Conservation (phyloP, 2,797 vertebrate species). For the Psittacula derbiana region DNA sequence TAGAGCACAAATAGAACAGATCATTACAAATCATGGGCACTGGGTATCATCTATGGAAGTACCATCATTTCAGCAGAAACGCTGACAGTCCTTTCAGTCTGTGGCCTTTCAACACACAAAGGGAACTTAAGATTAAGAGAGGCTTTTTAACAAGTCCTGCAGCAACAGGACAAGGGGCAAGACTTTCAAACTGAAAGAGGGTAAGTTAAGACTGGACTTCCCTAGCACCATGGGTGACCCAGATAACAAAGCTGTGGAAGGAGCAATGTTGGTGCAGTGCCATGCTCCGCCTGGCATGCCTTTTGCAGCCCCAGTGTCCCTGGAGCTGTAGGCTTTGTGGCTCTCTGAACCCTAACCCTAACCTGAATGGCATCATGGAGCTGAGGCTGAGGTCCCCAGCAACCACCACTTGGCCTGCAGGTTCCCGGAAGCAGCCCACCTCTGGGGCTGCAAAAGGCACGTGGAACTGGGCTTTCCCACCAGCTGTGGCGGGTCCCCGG, state of each 20-base stretch:
- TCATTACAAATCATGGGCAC: background rate
- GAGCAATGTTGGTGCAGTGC: rapidly evolving
- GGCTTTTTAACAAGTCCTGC: background rate
- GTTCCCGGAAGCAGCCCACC: background rate
- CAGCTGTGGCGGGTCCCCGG: background rate
- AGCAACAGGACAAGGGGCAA: background rate
- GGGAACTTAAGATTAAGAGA: background rate
- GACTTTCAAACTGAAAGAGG: rapidly evolving
- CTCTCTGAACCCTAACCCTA: background rate
- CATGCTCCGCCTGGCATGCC: rapidly evolving
- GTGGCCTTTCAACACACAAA: background rate
- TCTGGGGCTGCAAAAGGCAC: background rate
- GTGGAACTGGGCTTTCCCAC: background rate
- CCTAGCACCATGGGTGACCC: rapidly evolving
- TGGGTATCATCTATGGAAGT: rapidly evolving
- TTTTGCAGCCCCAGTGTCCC: rapidly evolving
- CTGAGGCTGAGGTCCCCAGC: background rate
- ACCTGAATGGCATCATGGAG: background rate
- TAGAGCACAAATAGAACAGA: background rate
- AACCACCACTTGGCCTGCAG: background rate
- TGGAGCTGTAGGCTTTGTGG: rapidly evolving
- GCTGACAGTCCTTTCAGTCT: background rate
- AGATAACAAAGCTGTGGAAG: rapidly evolving
- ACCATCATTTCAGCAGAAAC: background rate
- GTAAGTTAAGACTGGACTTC: rapidly evolving